Percentiles rank a stretch among this genome's conserved stretches.
phyloP scores from a whole-genome alignment of 2,113 vertebrate genomes.

The Etheostoma spectabile region DNA sequence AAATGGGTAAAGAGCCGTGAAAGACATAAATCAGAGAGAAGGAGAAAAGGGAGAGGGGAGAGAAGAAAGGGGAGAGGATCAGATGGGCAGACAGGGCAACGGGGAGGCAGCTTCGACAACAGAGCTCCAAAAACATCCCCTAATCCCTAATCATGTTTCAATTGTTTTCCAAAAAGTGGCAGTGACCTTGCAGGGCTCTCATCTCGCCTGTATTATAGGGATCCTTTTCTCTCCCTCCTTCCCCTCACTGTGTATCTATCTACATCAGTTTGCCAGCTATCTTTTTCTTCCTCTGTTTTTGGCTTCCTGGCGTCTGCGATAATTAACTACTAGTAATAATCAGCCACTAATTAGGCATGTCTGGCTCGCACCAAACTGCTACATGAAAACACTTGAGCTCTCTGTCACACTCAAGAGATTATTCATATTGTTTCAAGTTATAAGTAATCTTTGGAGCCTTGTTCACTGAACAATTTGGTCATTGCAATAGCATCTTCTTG shows the following conservation, averaged over 20 bases:
- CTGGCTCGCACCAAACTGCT: slow-evolving; percentile 28
- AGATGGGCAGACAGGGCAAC: slow-evolving; percentile 64
- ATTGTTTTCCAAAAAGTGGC: slow-evolving; percentile 61
- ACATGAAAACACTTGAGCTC: slow-evolving; percentile 3
- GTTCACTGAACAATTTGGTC: neutral
- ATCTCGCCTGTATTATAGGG: slow-evolving; percentile 20
- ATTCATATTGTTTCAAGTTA: neutral
- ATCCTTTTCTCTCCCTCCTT: slow-evolving; percentile 1
- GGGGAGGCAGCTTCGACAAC: slow-evolving; percentile 50
- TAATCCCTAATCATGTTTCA: slow-evolving; percentile 74
- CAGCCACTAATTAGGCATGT: slow-evolving; percentile 50
- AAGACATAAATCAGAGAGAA: slow-evolving; percentile 48
- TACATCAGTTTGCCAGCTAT: slow-evolving; percentile 37
- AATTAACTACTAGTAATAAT: slow-evolving; percentile 57
- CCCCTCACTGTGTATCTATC: slow-evolving; percentile 5
- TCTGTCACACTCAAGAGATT: slow-evolving; percentile 7
- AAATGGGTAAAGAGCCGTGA: slow-evolving; percentile 29
- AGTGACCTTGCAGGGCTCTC: slow-evolving; percentile 68
- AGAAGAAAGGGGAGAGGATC: slow-evolving; percentile 37
- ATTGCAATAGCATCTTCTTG: neutral
- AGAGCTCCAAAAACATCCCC: slow-evolving; percentile 63
- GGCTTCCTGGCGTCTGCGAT: slow-evolving; percentile 53
- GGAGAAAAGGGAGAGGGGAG: slow-evolving; percentile 22
- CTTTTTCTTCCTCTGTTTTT: neutral
- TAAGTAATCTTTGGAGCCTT: neutral